A percentile compares a stretch with the other conserved stretches of the same genome.
Evolutionary conservation across 2,113 vertebrate genomes (phyloP).

Genomic region (Elanus axillaris): DNA sequence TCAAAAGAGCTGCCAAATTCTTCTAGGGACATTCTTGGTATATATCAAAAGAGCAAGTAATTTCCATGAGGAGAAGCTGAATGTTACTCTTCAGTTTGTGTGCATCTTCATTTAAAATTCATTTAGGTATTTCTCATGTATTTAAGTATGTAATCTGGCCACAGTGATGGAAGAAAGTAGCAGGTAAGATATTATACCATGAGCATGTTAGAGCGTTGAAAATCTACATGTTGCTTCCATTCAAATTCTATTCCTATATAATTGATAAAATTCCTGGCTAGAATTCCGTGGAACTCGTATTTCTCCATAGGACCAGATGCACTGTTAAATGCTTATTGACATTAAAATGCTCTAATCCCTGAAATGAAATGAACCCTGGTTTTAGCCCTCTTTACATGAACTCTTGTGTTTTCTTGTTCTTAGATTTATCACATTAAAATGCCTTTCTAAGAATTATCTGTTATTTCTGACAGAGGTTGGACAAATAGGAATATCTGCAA

Average conservation of each 20-base stretch:
- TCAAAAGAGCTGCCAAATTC: background rate
- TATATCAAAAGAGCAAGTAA: background rate
- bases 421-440: constrained; percentile 33
- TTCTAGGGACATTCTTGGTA: background rate
- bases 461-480: constrained; percentile 16
- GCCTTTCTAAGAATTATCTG: constrained; percentile 19
- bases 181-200: background rate
- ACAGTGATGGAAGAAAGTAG: background rate
- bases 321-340: constrained; percentile 15
- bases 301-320: constrained; percentile 42
- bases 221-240: background rate
- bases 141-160: background rate
- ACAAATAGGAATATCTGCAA: constrained; percentile 40
- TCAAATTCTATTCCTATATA: background rate
- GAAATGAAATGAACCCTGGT: constrained; percentile 13
- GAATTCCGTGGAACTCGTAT: background rate
- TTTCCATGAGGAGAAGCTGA: background rate
- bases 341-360: background rate
- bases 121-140: background rate
- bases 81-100: background rate
- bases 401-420: constrained; percentile 19
- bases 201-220: background rate
- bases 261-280: constrained; percentile 33
- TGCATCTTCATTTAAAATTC: background rate
- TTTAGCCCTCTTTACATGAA: background rate